Conservation (phyloP, 2,113 vertebrate genomes). For the Corvus cornix region DNA sequence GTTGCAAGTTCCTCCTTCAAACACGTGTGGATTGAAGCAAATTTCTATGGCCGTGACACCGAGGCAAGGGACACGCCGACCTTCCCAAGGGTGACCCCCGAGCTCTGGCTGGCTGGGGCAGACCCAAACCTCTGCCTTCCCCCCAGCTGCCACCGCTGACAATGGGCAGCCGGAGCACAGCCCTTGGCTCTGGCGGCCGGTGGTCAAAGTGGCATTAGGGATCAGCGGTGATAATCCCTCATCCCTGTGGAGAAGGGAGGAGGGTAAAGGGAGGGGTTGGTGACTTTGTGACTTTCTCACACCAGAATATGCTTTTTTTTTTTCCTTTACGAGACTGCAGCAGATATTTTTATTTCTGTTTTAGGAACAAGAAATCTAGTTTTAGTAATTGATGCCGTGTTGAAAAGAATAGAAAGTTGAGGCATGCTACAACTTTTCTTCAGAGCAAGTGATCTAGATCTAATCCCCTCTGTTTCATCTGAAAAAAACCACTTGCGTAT, state of each 20-base stretch:
- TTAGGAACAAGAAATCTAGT: neutral
- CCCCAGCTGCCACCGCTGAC: neutral
- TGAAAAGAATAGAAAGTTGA: constrained; percentile 9
- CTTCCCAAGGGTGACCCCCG: fast-evolving
- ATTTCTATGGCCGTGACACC: fast-evolving
- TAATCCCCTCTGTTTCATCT: constrained; percentile 53
- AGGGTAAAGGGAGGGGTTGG: neutral
- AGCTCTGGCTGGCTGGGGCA: neutral
- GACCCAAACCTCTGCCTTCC: neutral
- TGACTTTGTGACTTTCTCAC: neutral
- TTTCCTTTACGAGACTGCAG: neutral
- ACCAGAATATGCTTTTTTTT: neutral
- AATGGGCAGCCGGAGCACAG: neutral
- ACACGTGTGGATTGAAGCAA: neutral
- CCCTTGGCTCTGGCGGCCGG: fast-evolving
- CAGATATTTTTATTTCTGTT: neutral
- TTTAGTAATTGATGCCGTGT: neutral
- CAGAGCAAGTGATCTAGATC: constrained; percentile 45
- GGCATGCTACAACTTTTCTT: constrained; percentile 32
- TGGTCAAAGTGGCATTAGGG: neutral
- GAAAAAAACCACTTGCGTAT: neutral
- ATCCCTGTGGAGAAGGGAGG: neutral
- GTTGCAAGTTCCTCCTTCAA: neutral
- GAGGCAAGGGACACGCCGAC: neutral
- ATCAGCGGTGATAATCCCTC: neutral